Percentiles rank a stretch among this genome's conserved stretches.
Conservation (phyloP, 2,888 invertebrate species). For the Drosophila meridiana region DNA sequence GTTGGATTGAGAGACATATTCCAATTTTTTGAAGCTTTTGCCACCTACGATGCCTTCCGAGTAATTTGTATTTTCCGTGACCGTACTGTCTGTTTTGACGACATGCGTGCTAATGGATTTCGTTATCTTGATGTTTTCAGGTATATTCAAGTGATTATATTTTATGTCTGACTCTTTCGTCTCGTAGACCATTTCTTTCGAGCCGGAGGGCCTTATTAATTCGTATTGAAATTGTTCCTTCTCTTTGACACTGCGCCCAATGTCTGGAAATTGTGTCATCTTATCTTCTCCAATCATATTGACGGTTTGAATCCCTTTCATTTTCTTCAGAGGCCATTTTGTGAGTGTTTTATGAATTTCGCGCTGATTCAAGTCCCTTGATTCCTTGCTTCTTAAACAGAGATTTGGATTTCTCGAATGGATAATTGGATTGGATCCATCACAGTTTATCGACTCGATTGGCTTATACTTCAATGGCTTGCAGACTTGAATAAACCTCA, state of each 20-base stretch:
- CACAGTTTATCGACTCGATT: too few species aligned
- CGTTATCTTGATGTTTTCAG: not conserved
- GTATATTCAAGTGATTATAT: not conserved
- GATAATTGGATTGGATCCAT: constrained; percentile 13
- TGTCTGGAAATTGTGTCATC: constrained; percentile 22
- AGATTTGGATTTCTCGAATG: not conserved
- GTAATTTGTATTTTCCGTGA: not conserved
- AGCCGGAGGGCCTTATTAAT: not conserved
- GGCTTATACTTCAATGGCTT: not conserved
- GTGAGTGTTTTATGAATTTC: too few species aligned
- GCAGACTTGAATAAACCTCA: not conserved
- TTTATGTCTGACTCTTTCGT: not conserved
- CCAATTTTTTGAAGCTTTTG: not conserved
- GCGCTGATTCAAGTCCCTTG: too few species aligned
- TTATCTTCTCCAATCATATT: not conserved
- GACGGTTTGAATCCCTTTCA: constrained; percentile 10
- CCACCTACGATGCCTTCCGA: too few species aligned
- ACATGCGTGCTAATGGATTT: too few species aligned
- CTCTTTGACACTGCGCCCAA: not conserved
- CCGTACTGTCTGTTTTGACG: not conserved
- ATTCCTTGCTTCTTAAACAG: too few species aligned
- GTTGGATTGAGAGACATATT: not conserved
- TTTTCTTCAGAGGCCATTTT: not conserved
- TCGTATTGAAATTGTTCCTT: not conserved
- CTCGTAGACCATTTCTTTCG: not conserved